phyloP scores from a whole-genome alignment of 2,797 vertebrate genomes.

The Pangasius macronema region DNA sequence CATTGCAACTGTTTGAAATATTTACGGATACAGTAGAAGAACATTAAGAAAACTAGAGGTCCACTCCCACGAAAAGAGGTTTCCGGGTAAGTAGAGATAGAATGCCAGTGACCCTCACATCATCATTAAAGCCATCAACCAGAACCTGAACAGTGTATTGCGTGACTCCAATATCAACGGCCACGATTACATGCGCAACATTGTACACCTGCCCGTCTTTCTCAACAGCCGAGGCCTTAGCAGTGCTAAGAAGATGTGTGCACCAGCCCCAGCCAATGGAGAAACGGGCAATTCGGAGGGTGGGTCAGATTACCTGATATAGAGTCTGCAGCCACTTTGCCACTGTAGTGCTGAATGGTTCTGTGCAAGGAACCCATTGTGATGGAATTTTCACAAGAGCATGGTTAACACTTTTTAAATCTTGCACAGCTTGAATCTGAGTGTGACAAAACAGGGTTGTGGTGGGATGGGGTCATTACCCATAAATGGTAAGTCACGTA shows the following conservation, averaged over 20 bases:
- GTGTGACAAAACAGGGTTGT: background rate
- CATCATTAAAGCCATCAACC: conserved; percentile 98
- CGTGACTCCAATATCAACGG: conserved; percentile 98
- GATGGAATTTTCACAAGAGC: background rate
- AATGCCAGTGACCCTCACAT: conserved; percentile 98
- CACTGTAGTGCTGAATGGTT: background rate
- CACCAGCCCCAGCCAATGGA: conserved; percentile 81
- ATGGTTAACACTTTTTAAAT: background rate
- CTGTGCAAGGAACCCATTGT: background rate
- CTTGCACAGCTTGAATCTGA: background rate
- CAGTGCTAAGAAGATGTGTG: conserved; percentile 85
- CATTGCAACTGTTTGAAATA: background rate
- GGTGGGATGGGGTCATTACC: background rate
- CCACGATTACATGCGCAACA: conserved; percentile 97
- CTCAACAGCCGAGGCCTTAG: conserved; percentile 92
- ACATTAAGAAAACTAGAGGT: no score
- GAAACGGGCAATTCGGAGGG: conserved; percentile 83
- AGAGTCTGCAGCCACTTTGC: background rate
- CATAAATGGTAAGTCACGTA: no score
- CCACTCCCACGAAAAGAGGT: no score
- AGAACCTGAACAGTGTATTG: conserved; percentile 95
- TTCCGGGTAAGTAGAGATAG: no score
- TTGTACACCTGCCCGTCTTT: conserved; percentile 95
- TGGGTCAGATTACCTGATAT: conserved; percentile 52
- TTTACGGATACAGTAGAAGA: no score